Percentiles rank a stretch among this genome's conserved stretches.
These are phyloP conservation scores for Onychostoma macrolepis DNA, from an alignment of 2,113 vertebrate genomes.

Conservation along the genomic window DNA sequence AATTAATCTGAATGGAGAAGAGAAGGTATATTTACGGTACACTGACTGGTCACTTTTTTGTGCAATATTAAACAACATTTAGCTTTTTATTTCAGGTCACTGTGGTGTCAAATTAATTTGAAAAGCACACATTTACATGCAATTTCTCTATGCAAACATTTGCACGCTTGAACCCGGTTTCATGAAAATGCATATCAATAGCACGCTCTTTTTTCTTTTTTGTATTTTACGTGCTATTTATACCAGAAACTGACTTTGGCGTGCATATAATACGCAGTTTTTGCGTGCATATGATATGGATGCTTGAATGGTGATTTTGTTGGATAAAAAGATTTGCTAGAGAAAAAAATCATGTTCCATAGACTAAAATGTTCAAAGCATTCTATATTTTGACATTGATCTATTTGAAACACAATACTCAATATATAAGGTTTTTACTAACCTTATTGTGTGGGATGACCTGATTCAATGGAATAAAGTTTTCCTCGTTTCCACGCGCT, in stretches of 20 bases:
- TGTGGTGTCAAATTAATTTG: neutral
- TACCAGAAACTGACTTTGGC: too few species aligned
- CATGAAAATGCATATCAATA: too few species aligned
- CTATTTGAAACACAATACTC: neutral
- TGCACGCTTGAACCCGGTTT: neutral
- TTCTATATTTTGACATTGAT: neutral
- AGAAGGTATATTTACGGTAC: neutral
- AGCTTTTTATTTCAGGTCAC: neutral
- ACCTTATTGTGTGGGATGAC: neutral
- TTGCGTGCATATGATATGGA: too few species aligned
- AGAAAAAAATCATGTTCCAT: neutral
- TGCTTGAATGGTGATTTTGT: neutral
- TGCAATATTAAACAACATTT: neutral
- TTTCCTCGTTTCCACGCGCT: neutral
- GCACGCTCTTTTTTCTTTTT: too few species aligned
- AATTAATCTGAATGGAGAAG: neutral
- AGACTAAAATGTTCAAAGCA: neutral
- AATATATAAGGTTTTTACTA: neutral
- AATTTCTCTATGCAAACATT: neutral
- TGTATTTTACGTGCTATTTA: too few species aligned
- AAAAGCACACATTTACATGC: neutral
- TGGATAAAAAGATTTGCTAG: neutral
- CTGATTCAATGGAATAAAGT: conserved; percentile 13
- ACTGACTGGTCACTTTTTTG: neutral
- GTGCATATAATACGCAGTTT: too few species aligned